Evolutionary conservation across 2,888 invertebrate species (phyloP).

Genomic region (Liopterus haemorrhoidalis): DNA sequence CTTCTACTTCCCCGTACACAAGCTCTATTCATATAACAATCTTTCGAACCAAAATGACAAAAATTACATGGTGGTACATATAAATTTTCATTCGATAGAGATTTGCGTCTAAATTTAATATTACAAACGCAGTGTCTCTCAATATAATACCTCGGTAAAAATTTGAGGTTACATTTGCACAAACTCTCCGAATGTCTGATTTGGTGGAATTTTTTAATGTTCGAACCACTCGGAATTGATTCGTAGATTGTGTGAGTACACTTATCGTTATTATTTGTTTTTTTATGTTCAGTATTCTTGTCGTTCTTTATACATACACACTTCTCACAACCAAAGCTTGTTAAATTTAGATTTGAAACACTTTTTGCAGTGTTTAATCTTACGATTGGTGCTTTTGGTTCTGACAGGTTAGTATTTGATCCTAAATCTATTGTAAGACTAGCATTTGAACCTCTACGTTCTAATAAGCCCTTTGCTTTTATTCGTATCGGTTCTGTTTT

Average conservation of each 20-base stretch:
- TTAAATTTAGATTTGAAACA: constrained; percentile 45
- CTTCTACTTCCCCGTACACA: constrained; percentile 29
- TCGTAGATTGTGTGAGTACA: constrained; percentile 44
- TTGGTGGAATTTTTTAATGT: constrained; percentile 6
- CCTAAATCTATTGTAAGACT: constrained; percentile 77
- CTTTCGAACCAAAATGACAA: constrained; percentile 43
- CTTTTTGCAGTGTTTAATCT: constrained; percentile 51
- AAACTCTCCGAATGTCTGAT: constrained; percentile 12
- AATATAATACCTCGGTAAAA: constrained; percentile 18
- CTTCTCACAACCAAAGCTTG: constrained; percentile 38
- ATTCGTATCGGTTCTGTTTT: constrained; percentile 48
- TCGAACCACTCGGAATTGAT: constrained; percentile 35
- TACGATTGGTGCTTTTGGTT: constrained; percentile 41
- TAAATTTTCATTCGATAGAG: constrained; percentile 57
- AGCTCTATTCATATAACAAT: constrained; percentile 30
- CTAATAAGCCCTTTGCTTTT: constrained; percentile 64
- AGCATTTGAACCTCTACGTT: constrained; percentile 84
- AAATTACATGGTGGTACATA: constrained; percentile 47
- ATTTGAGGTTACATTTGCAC: constrained; percentile 19
- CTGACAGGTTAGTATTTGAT: constrained; percentile 46
- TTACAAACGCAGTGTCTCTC: constrained; percentile 21
- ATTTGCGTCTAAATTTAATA: constrained; percentile 46
- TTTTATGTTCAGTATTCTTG: constrained; percentile 31
- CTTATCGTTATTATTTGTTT: constrained; percentile 37
- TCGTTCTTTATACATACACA: constrained; percentile 33